Evolutionary conservation across 1,140 invertebrate species (phyloP).

Genomic region (Drosophila insularis): DNA sequence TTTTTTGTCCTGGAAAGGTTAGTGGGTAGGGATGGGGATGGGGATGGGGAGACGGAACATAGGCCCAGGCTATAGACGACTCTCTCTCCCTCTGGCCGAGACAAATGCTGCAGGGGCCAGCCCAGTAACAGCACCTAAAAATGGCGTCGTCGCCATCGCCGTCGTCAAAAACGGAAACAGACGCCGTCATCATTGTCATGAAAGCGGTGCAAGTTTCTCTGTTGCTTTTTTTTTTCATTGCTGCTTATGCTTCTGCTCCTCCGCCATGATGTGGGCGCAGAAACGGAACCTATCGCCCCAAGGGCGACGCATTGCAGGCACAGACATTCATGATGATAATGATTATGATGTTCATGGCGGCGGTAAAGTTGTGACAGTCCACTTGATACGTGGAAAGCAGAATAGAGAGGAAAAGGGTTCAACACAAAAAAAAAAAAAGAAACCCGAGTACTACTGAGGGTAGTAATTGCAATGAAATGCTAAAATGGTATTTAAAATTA

Average conservation of each 20-base stretch:
- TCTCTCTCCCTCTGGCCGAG: conserved; percentile 6
- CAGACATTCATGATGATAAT: conserved; percentile 45
- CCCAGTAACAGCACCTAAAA: conserved; percentile 60
- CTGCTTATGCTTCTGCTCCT: neutral
- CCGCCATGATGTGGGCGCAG: conserved; percentile 15
- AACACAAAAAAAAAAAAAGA: too few species aligned
- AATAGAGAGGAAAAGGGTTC: neutral
- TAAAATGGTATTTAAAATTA: conserved; percentile 8
- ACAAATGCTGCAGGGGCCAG: conserved; percentile 35
- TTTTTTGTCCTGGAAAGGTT: neutral
- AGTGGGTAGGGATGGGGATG: neutral
- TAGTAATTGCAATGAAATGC: neutral
- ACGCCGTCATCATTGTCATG: conserved; percentile 76
- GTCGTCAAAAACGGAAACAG: conserved; percentile 58
- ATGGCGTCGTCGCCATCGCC: conserved; percentile 40
- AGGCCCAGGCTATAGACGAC: conserved; percentile 6
- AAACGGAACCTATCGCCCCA: conserved; percentile 42
- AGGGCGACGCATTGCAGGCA: conserved; percentile 52
- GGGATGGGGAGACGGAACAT: neutral
- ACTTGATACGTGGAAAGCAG: neutral
- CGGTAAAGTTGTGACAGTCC: conserved; percentile 53
- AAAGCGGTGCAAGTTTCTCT: conserved; percentile 51
- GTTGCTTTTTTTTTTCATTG: neutral
- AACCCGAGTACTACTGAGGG: too few species aligned
- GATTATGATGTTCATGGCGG: conserved; percentile 52